phyloP scores from a whole-genome alignment of 2,113 vertebrate species.

The human region GRCh38 chr17:15268001-15268500 shows the following conservation, averaged over 20 bases:
- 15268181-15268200: not conserved
- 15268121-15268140: too few relatives aligned
- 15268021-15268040: not conserved
- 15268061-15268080: not conserved
- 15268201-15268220: not conserved
- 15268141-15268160: accelerated
- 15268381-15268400: not conserved
- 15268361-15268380: not conserved
- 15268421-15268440: not conserved
- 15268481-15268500: not conserved
- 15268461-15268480: not conserved
- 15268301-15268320: not conserved
- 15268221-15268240: not conserved
- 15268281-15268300: not conserved
- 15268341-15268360: not conserved
- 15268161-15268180: not conserved
- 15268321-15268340: not conserved
- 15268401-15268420: not conserved
- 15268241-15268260: not conserved
- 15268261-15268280: not conserved
- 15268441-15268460: not conserved
- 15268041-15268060: not conserved
- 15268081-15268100: not conserved
- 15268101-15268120: not conserved
- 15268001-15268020: not conserved